A percentile compares a stretch with the other conserved stretches of the same genome.
These are phyloP conservation scores for Triplophysa dalaica DNA, from an alignment of 2,113 vertebrate genomes.

Conservation along the genomic window DNA sequence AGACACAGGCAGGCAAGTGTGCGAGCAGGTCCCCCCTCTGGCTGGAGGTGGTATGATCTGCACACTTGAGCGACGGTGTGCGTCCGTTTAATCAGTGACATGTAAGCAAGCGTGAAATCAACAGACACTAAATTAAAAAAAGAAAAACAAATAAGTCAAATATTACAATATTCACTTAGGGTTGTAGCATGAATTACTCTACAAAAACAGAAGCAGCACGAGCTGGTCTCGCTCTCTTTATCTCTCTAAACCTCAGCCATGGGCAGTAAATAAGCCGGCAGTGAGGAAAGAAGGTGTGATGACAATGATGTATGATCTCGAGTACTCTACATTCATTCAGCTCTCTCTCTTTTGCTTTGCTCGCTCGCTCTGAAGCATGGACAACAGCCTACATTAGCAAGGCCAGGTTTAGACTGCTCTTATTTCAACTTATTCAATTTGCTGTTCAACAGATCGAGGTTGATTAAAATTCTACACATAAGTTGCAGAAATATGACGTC, in stretches of 20 bases:
- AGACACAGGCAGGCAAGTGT: slow-evolving; percentile 31
- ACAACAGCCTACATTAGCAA: slow-evolving; percentile 43
- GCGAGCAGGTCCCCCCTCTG: background rate
- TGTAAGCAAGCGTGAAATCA: slow-evolving; percentile 55
- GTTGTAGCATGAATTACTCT: slow-evolving; percentile 25
- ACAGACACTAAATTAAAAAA: slow-evolving; percentile 18
- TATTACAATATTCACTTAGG: slow-evolving; percentile 9
- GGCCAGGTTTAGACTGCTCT: slow-evolving; percentile 56
- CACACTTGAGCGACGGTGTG: slow-evolving; percentile 58
- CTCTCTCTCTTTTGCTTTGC: slow-evolving; percentile 3
- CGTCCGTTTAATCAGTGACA: slow-evolving; percentile 52
- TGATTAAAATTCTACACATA: slow-evolving; percentile 64
- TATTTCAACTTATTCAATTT: slow-evolving; percentile 68
- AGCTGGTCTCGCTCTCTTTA: slow-evolving; percentile 54
- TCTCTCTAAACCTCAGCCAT: slow-evolving; percentile 58
- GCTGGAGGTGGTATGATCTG: slow-evolving; percentile 25
- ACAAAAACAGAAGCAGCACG: slow-evolving; percentile 37
- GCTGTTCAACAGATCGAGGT: slow-evolving; percentile 64
- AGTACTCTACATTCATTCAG: slow-evolving; percentile 63
- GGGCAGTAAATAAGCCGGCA: slow-evolving; percentile 72
- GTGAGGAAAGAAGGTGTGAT: slow-evolving; percentile 67
- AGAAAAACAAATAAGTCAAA: slow-evolving; percentile 13
- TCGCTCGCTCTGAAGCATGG: slow-evolving; percentile 21
- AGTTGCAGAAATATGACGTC: slow-evolving; percentile 63
- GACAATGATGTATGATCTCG: slow-evolving; percentile 74